Evolutionary conservation across 2,888 invertebrate species (phyloP).

Genomic region (Chesias legatella): DNA sequence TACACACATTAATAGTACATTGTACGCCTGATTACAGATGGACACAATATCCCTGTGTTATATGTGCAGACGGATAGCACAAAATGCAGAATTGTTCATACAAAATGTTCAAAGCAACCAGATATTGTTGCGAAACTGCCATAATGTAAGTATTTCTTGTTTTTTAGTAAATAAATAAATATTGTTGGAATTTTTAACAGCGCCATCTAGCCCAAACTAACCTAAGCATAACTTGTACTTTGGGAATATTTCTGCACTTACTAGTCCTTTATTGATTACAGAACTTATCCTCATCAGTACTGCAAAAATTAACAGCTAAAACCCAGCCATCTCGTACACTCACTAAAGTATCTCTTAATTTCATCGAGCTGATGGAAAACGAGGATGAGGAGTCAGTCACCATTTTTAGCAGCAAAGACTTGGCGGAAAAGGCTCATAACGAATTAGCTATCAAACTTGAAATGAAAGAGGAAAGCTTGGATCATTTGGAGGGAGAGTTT

Average conservation of each 20-base stretch:
- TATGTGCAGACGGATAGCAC: constrained; percentile 49
- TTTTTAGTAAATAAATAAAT: no score
- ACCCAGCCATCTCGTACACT: no score
- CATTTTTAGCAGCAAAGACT: no score
- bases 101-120: constrained; percentile 59
- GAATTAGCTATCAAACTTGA: constrained; percentile 48
- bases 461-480: constrained; percentile 43
- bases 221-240: background rate
- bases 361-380: no score
- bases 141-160: constrained; percentile 46
- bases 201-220: no score
- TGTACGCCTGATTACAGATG: constrained; percentile 39
- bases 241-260: background rate
- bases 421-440: background rate
- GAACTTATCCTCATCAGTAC: background rate
- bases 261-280: background rate
- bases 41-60: constrained; percentile 49
- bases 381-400: no score
- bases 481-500: constrained; percentile 40
- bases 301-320: background rate
- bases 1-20: no score
- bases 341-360: no score
- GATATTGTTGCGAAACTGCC: constrained; percentile 46
- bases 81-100: constrained; percentile 52
- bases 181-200: no score